Base-by-base conservation (phyloP, 2,113 vertebrate species). In the Petroica traversi region DNA sequence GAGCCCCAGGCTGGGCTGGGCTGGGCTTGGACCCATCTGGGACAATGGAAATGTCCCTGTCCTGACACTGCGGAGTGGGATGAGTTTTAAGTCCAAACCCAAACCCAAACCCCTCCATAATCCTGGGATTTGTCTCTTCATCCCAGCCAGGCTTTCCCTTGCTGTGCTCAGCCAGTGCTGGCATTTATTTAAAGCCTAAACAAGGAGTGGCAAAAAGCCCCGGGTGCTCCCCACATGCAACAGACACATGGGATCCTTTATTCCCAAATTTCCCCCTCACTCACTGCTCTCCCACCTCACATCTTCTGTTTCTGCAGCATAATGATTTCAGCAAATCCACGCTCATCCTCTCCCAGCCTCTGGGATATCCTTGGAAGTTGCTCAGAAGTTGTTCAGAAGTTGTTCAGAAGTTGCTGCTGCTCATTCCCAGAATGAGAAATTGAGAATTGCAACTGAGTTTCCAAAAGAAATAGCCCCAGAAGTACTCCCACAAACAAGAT, bases 211-310 rank as follows among this genome's bases (percentile, higher is more conserved):
- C 18, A 29, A 3, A 0, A 29, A 38, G 33, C 24, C 45, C 73
- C 14, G 7, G 5, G 4, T 40, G 34, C 40, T 79, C 24, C 2
- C n/a, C 13, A 5, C 33, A 6, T 28, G 40, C 73, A 12, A 8
- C 31, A 34, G 52, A 11, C 20, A 9, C 1, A 0, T 0, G 6
- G n/a, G 38, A 2, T 14, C 17, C 2, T 9, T 33, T 24, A 4
- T 26, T 57, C 58, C 54, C 0, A 0, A 11, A 2, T 64, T 85
- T 15, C 66, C 79, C 11, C 4, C 9, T 7, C 6, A 38, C 34
- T 34, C 26, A 0, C 58, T 31, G 66, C 69, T 71, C 52, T 12
- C 54, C 1, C 0, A 2, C n/a, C n/a, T 66, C 12, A 6, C 40
- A 22, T 34, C 49, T 34, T 5, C 4, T 61, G 0, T 66, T 71